phyloP scores from a whole-genome alignment of 1,140 invertebrate genomes.

The Nixonia krombeini region DNA sequence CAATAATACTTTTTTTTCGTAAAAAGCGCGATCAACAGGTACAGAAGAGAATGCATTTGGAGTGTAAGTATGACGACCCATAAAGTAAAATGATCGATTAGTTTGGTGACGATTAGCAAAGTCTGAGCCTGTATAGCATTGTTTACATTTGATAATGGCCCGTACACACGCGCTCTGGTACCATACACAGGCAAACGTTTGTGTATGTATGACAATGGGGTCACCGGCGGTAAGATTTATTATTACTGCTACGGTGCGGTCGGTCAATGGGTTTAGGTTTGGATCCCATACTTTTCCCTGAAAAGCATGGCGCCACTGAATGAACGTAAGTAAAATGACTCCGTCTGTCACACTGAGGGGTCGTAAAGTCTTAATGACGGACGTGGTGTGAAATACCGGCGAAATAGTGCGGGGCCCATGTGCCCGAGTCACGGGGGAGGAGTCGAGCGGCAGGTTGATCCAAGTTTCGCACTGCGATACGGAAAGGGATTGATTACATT shows the following conservation, averaged over 20 bases:
- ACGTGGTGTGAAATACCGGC: conserved; percentile 33
- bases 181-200: too few relatives aligned
- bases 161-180: conserved; percentile 4
- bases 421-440: conserved; percentile 1
- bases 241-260: conserved; percentile 26
- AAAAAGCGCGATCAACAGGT: conserved; percentile 24
- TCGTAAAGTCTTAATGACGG: conserved; percentile 63
- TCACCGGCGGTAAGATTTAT: conserved; percentile 45
- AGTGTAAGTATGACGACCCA: conserved; percentile 17
- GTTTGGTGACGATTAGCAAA: conserved; percentile 34
- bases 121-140: conserved; percentile 23
- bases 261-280: conserved; percentile 37
- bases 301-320: conserved; percentile 44
- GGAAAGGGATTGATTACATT: neutral
- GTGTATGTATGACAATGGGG: conserved; percentile 22
- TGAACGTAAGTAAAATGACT: conserved; percentile 56
- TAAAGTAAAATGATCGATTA: conserved; percentile 46
- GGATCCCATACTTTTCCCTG: conserved; percentile 37
- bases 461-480: conserved; percentile 17
- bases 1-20: too few relatives aligned
- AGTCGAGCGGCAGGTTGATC: conserved; percentile 15
- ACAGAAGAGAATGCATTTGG: conserved; percentile 9
- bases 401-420: conserved; percentile 26
- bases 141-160: conserved; percentile 34
- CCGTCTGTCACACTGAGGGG: conserved; percentile 52